Evolutionary conservation across 2,113 vertebrate species (phyloP).

Genomic region (Cyphomyrus discorhynchus): DNA sequence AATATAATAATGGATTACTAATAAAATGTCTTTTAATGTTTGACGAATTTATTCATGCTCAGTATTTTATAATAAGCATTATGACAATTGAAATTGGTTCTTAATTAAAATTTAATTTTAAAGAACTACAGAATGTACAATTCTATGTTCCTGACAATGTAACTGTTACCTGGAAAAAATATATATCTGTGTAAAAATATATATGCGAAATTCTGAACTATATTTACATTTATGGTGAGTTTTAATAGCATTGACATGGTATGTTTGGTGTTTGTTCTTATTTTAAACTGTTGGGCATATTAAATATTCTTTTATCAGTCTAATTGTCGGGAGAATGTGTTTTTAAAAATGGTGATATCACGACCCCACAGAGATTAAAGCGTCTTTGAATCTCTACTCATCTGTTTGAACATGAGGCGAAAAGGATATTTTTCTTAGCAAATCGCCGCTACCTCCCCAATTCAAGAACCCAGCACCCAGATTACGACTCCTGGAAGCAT

Average conservation of each 20-base stretch:
- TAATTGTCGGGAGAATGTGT: background rate
- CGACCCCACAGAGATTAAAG: background rate
- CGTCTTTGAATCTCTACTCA: background rate
- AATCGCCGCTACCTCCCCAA: background rate
- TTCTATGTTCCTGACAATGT: background rate
- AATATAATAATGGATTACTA: background rate
- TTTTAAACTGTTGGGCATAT: background rate
- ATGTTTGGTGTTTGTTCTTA: background rate
- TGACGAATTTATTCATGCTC: background rate
- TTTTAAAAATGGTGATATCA: background rate
- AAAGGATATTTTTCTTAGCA: background rate
- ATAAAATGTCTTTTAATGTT: background rate
- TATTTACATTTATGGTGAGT: background rate
- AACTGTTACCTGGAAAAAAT: background rate
- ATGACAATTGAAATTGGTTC: background rate
- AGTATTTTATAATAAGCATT: background rate
- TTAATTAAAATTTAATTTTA: background rate
- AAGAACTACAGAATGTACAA: background rate
- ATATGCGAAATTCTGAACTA: background rate
- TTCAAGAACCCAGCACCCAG: background rate
- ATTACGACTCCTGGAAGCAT: constrained; percentile 22
- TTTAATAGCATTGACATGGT: background rate
- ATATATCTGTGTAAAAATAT: background rate
- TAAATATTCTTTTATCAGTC: background rate
- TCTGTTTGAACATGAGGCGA: background rate